Base-by-base conservation (phyloP, 1,140 invertebrate genomes). In the Cotesia vestalis region DNA sequence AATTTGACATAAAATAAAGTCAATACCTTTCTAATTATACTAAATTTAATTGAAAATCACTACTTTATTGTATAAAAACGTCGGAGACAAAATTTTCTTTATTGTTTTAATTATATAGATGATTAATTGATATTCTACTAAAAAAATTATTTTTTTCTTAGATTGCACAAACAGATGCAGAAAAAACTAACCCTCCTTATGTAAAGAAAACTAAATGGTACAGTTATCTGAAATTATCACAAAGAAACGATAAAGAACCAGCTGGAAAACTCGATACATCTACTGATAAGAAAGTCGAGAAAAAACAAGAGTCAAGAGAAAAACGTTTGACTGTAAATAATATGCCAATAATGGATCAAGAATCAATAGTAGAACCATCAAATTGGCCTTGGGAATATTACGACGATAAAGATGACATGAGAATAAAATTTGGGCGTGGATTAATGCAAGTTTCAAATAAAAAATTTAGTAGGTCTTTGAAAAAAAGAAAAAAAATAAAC, bases 351-450 rank as follows among this genome's bases (percentile, higher is more conserved):
- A 60, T 66, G 34, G 52, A n/a, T 53, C 62, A 73, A 46, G 80
- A 82, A 40, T 82, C 80, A 0, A 79, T 81, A 9, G 79, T 82
- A 12, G 80, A 82, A 3, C 75, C 78, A 1, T 17, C 72, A 14
- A 74, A 81, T 35, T 72, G 71, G 74, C 57, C 74, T 9, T 72
- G 63, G 35, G 76, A 76, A 38, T 77, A 80, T 61, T 78, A 75
- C 27, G 78, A 81, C 35, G 62, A 59, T 53, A 53, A 66, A 8
- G 72, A 79, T 55, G 73, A 81, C 3, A 36, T 55, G 17, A 78
- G 66, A 46, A 70, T 77, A n/a, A 73, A 77, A 57, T 67, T 82
- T 4, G 66, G 79, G 12, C 75, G 79, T 60, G 74, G 73, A n/a
- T 51, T 81, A 14, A 81, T 72, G 70, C 70, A 72, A 60, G 63